phyloP scores from a whole-genome alignment of 2,797 vertebrate species.

The Chrysolophus pictus region DNA sequence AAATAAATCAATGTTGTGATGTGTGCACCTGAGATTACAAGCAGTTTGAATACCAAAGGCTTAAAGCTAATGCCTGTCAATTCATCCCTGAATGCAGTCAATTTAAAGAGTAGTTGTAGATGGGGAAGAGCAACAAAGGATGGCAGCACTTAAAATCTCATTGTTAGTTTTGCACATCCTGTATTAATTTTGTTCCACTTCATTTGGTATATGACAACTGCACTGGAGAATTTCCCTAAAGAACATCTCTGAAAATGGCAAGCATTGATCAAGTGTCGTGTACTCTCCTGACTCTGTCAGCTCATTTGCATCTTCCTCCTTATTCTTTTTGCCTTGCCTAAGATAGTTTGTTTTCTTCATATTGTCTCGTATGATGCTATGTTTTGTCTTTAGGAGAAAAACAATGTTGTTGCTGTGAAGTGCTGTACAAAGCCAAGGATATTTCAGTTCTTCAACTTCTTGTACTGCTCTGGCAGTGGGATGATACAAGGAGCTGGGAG shows the following conservation, averaged over 20 bases:
- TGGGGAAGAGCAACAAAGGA: background rate
- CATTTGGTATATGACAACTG: conserved; percentile 50
- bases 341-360: background rate
- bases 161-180: conserved; percentile 39
- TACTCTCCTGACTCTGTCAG: conserved; percentile 6
- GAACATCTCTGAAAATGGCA: conserved; percentile 22
- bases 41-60: background rate
- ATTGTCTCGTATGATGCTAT: background rate
- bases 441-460: background rate
- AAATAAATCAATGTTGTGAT: background rate
- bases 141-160: background rate
- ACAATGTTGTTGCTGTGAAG: background rate
- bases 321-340: conserved; percentile 40
- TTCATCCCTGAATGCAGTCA: background rate
- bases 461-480: background rate
- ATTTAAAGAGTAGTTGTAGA: background rate
- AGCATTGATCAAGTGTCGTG: conserved; percentile 62
- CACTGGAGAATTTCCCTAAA: conserved; percentile 55
- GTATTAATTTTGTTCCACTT: conserved; percentile 44
- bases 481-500: background rate
- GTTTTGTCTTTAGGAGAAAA: background rate
- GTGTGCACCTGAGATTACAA: background rate
- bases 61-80: background rate
- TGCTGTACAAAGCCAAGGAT: background rate
- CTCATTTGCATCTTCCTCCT: conserved; percentile 36